Conservation (phyloP, 2,888 invertebrate species). For the Drosophila nr. perissopoda region DNA sequence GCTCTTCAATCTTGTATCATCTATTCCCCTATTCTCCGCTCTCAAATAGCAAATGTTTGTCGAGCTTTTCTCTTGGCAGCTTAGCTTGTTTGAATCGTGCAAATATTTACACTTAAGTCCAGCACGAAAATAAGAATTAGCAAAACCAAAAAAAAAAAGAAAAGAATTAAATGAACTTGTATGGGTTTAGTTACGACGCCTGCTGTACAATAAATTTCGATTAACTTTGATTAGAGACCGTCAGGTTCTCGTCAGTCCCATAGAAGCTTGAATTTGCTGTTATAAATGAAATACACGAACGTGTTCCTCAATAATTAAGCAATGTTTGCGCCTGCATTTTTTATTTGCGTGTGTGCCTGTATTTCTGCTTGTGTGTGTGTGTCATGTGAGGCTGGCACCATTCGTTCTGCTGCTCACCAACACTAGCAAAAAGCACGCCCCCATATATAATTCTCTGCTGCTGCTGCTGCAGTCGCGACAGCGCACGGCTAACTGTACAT, state of each 20-base stretch:
- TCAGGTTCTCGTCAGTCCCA: slow-evolving; percentile 36
- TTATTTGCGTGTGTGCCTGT: slow-evolving; percentile 10
- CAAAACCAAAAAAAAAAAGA: neutral
- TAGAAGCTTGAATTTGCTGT: slow-evolving; percentile 23
- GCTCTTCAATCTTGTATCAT: slow-evolving; percentile 19
- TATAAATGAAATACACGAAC: slow-evolving; percentile 46
- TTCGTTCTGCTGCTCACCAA: slow-evolving; percentile 36
- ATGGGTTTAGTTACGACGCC: slow-evolving; percentile 31
- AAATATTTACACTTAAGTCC: slow-evolving; percentile 44
- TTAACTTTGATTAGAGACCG: slow-evolving; percentile 62
- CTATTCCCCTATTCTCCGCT: neutral
- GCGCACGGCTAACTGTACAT: slow-evolving; percentile 46
- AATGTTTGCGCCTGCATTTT: slow-evolving; percentile 30
- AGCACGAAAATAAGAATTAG: neutral
- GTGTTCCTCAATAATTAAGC: slow-evolving; percentile 55
- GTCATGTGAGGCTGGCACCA: slow-evolving; percentile 49
- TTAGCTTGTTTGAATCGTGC: slow-evolving; percentile 39
- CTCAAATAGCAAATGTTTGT: slow-evolving; percentile 11
- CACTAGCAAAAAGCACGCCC: slow-evolving; percentile 35
- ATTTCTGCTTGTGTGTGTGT: slow-evolving; percentile 17
- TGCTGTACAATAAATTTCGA: slow-evolving; percentile 58
- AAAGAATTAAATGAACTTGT: slow-evolving; percentile 29
- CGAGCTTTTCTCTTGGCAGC: slow-evolving; percentile 23
- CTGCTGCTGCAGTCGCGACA: slow-evolving; percentile 31
- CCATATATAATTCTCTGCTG: slow-evolving; percentile 49